phyloP scores from a whole-genome alignment of 2,113 vertebrate genomes.

The Callipepla californica region DNA sequence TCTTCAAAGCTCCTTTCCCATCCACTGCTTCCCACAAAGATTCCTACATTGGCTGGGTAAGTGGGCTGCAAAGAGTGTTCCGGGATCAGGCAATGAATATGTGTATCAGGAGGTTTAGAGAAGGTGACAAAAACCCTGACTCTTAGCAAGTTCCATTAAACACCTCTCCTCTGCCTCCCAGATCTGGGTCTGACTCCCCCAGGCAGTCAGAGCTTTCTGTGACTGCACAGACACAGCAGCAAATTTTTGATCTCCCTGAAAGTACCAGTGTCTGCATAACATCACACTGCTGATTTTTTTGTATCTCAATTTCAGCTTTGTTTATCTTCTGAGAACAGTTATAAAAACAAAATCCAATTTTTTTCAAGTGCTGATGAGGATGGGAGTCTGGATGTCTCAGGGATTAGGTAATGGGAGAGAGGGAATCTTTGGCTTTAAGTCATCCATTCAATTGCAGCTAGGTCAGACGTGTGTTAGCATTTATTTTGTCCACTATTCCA shows the following conservation, averaged over 20 bases:
- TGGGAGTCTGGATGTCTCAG: conserved; percentile 44
- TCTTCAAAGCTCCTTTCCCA: neutral
- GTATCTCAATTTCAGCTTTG: neutral
- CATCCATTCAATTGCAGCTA: conserved; percentile 25
- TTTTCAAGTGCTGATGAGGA: conserved; percentile 5
- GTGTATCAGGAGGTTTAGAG: neutral
- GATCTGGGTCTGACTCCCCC: fast-evolving
- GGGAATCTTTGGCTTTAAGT: conserved; percentile 43
- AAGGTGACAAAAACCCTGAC: neutral
- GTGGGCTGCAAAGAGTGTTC: neutral
- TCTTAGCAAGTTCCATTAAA: neutral
- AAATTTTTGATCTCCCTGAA: neutral
- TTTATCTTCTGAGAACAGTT: conserved; percentile 38
- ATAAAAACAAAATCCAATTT: conserved; percentile 42
- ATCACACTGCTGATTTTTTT: conserved; percentile 11
- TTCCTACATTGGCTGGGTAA: neutral
- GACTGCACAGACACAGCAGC: neutral
- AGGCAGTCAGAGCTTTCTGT: neutral
- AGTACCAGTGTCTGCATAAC: neutral
- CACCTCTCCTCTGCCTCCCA: neutral
- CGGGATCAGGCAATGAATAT: neutral
- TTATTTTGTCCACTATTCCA: neutral
- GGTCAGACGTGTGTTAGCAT: conserved; percentile 1
- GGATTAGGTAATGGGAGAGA: conserved; percentile 62
- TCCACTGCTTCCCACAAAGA: neutral